Percentiles rank a stretch among this genome's conserved stretches.
phyloP scores from a whole-genome alignment of 1,140 invertebrate genomes.

The Drosophila equinoxialis region DNA sequence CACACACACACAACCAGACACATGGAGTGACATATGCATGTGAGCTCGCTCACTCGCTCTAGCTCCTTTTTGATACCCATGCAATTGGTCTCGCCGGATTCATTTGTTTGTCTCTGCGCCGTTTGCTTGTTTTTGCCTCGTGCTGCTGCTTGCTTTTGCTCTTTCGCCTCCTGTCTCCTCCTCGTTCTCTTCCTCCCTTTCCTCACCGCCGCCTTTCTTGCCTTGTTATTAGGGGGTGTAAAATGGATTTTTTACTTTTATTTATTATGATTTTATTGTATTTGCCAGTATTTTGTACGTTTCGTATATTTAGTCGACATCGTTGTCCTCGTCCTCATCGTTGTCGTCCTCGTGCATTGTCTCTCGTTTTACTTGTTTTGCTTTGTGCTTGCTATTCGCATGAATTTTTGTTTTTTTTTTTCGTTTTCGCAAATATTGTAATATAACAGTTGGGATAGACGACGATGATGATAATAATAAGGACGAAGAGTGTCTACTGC shows the following conservation, averaged over 20 bases:
- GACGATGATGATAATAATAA: conserved; percentile 39
- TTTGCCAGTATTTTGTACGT: conserved; percentile 68
- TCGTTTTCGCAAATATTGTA: conserved; percentile 65
- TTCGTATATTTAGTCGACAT: conserved; percentile 42
- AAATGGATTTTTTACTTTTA: conserved; percentile 82
- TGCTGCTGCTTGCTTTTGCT: conserved; percentile 28
- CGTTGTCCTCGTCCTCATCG: conserved; percentile 16
- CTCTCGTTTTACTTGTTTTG: conserved; percentile 56
- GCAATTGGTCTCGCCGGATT: conserved; percentile 82
- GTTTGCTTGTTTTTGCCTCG: conserved; percentile 42
- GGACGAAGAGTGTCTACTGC: conserved; percentile 16
- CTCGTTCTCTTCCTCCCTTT: conserved; percentile 4
- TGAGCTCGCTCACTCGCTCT: conserved; percentile 30
- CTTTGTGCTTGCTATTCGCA: conserved; percentile 73
- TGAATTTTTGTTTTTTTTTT: conserved; percentile 42
- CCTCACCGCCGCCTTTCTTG: conserved; percentile 4
- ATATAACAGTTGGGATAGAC: conserved; percentile 53
- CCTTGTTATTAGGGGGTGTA: conserved; percentile 76
- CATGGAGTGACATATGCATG: conserved; percentile 16
- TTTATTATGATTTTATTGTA: conserved; percentile 82
- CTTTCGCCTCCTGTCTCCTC: conserved; percentile 44
- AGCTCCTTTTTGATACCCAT: conserved; percentile 36
- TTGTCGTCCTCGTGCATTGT: conserved; percentile 50
- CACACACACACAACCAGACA: background rate
- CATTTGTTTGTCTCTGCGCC: conserved; percentile 72